Conservation (phyloP, 1,140 invertebrate species). For the Penaeus japonicus region DNA sequence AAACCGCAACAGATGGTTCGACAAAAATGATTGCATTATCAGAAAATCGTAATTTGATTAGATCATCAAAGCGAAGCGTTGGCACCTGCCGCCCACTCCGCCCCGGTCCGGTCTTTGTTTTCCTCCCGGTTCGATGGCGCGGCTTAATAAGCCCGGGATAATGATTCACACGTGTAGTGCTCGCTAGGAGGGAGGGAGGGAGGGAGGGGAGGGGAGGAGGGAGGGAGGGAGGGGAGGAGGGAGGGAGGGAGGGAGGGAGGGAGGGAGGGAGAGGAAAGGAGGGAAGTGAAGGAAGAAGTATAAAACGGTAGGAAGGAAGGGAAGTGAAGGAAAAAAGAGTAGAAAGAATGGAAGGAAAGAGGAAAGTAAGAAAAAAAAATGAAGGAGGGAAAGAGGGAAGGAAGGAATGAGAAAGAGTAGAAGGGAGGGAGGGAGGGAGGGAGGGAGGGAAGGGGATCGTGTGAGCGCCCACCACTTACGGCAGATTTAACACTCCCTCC, state of each 20-base stretch:
- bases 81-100: too few relatives aligned
- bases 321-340: neutral
- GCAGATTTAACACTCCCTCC: neutral
- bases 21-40: too few relatives aligned
- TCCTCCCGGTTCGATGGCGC: too few relatives aligned
- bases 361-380: neutral
- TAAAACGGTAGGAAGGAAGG: neutral
- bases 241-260: neutral
- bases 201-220: neutral
- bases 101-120: too few relatives aligned
- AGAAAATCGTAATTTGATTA: too few relatives aligned
- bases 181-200: neutral
- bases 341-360: neutral
- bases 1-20: too few relatives aligned
- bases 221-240: neutral
- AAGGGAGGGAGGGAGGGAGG: conserved; percentile 3
- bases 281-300: neutral
- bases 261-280: conserved; percentile 8
- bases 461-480: neutral
- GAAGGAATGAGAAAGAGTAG: neutral
- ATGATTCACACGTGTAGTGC: neutral
- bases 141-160: too few relatives aligned
- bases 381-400: neutral
- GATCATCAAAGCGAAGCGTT: too few relatives aligned
- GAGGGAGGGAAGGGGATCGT: neutral